Base-by-base conservation (phyloP, 2,113 vertebrate genomes). In the Bos indicus region DNA sequence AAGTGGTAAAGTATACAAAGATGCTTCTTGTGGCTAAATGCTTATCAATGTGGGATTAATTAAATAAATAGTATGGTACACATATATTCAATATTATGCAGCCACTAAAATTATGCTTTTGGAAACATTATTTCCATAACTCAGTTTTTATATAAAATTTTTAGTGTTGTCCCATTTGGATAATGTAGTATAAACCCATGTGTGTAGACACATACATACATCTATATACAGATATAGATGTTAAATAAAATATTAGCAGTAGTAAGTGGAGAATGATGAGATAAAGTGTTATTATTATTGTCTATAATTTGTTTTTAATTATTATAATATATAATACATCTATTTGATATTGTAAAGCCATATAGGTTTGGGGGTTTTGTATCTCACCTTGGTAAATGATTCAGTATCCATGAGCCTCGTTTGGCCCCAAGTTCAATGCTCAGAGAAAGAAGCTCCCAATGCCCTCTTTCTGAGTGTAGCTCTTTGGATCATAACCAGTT, bases 91-190 rank as follows among this genome's bases (percentile, higher is more conserved):
- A 43, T 54, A 74, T 28, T 51, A n/a, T 17, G 0, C 3, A 60
- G 26, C 77, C 33, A 36, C 26, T 51, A 60, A 97, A 90, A 52
- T 52, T 33, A 71, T 48, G 8, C 8, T 74, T 43, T 81, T 95
- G 15, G 28, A 54, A 92, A 85, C 1, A 52, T 78, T 88, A 23
- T 36, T 15, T 33, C 14, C 15, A 28, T 19, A 40, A n/a, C 9
- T 28, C 11, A 16, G 9, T 57, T 94, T 93, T 77, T 51, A n/a
- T 74, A 56, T 62, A 87, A 93, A 80, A 94, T 52, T 52, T 46
- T 94, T 6, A 62, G 7, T 9, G 12, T 12, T 17, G 15, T n/a
- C 10, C n/a, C 54, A 33, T 33, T 90, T 93, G 12, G 8, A 3
- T 78, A 56, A 78, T 46, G 19, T 21, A 84, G 8, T 64, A 30